Evolutionary conservation across 2,113 vertebrate species (phyloP), one percentile per base, ranked within the genome.

Genomic region (Pteruthius melanotis): DNA sequence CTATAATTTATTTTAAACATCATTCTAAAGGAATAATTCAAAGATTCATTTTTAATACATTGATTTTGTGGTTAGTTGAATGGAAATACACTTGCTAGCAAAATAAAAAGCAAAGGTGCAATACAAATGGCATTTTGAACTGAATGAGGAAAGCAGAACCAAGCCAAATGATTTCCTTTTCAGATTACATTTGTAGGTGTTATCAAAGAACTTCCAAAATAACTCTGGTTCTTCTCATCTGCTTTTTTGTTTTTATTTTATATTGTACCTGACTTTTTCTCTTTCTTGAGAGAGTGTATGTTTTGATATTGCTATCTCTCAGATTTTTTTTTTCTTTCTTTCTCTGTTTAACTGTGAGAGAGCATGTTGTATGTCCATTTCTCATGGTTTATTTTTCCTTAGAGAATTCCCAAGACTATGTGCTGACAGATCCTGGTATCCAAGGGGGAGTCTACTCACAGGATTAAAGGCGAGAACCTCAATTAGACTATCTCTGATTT

Each of bases 401-500:
- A 71, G 96, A 98, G 97, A 98, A 98, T 98, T 98, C 97, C 97
- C 97, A 94, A 95, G 98, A 97, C 97, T 98, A 94, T 11, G 56
- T 76, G 86, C 97, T 98, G 98, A 98, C 97, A 98, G 98, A 98
- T 98, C 97, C 97, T 97, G 94, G 84, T 98, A 98, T 98, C 97
- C 98, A 98, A 97, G 96, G 93, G 98, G 98, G 98, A 98, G 96
- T 97, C 95, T 76, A 97, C 95, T 97, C 68, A 60, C 92, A 98
- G 98, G 98, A 98, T 98, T 98, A 98, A 98, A 98, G 98, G 98
- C 97, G 96, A 98, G 98, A 98, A 98, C 98, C 98, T 98, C 98
- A 98, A 98, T 98, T 98, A 98, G 98, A 97, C 98, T 97, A 98
- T 98, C 98, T 98, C 98, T 98, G 98, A 98, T 98, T 98, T 98